Evolutionary conservation across 2,888 invertebrate species (phyloP), one percentile per base, ranked within the genome.

Genomic region (Lithophane semibrunnea): DNA sequence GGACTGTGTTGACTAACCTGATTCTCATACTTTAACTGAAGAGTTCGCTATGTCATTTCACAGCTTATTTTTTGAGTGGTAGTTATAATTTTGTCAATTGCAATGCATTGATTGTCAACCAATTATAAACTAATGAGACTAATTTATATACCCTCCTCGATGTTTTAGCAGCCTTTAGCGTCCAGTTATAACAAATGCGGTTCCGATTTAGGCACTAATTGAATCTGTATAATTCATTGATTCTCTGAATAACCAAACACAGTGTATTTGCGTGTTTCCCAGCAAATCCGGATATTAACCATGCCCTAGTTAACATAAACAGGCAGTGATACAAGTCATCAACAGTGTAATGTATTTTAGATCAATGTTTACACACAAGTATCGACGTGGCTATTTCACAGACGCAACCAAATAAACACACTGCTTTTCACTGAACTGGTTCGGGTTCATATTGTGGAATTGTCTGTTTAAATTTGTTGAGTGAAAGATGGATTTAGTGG

Each of bases 291-390:
- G 69, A 77, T 66, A 74, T 58, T 72, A 85, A 67, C 74, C 83
- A 84, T 78, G 72, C 78, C 74, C 83, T 86, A 77, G 58, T 77
- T 24, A 74, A 83, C 66, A 63, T 77, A 83, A 83, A 81, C 72
- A 77, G 47, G 12, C 71, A 86, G 78, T 86, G 72, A 84, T 83
- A 86, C 72, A 75, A 84, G 66, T 72, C 67, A 82, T 83, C 86
- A 78, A 64, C 83, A 75, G 16, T 70, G 77, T 56, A 78, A 78
- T 67, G 74, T 71, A 67, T 84, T 86, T 78, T 12, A 56, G 66
- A 37, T 44, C 52, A 70, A 54, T 84, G 80, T 83, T 86, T 84
- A 83, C 74, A 69, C 42, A 69, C 54, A 66, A 73, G 47, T 73
- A 70, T 80, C 73, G 67, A 76, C 74, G 69, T 29, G 18, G 85